Conservation (phyloP, 1,140 invertebrate genomes). For the Panonychus citri region DNA sequence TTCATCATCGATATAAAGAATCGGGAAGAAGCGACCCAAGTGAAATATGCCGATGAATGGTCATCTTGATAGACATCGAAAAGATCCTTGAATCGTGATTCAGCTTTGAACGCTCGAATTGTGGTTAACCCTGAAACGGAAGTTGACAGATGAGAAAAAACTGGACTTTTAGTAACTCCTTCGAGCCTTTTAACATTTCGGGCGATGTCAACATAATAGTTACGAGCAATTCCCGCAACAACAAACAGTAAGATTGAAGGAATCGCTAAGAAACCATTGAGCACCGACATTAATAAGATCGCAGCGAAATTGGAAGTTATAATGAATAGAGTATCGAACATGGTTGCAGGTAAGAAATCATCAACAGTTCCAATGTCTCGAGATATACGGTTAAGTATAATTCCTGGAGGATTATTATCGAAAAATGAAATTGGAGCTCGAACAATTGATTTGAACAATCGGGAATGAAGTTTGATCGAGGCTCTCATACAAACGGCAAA, state of each 20-base stretch:
- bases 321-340: slow-evolving; percentile 52
- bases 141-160: slow-evolving; percentile 29
- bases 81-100: slow-evolving; percentile 38
- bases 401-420: slow-evolving; percentile 50
- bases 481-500: slow-evolving; percentile 51
- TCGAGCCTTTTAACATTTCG: slow-evolving; percentile 58
- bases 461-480: slow-evolving; percentile 50
- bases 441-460: slow-evolving; percentile 54
- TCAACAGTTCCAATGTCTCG: slow-evolving; percentile 72
- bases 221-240: slow-evolving; percentile 42
- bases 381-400: slow-evolving; percentile 54
- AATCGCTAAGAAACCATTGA: no score
- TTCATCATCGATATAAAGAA: slow-evolving; percentile 66
- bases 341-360: slow-evolving; percentile 46
- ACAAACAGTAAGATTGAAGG: slow-evolving; percentile 21
- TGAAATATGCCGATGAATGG: slow-evolving; percentile 44
- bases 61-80: slow-evolving; percentile 37
- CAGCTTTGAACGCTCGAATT: slow-evolving; percentile 24
- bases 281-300: slow-evolving; percentile 46
- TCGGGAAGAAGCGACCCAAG: slow-evolving; percentile 47
- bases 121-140: slow-evolving; percentile 28
- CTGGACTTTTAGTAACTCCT: slow-evolving; percentile 30
- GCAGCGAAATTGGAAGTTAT: slow-evolving; percentile 31
- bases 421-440: slow-evolving; percentile 64
- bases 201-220: slow-evolving; percentile 54